Evolutionary conservation across 1,140 invertebrate genomes (phyloP), one percentile per base, ranked within the genome.

Genomic region (Dermatophagoides farinae): DNA sequence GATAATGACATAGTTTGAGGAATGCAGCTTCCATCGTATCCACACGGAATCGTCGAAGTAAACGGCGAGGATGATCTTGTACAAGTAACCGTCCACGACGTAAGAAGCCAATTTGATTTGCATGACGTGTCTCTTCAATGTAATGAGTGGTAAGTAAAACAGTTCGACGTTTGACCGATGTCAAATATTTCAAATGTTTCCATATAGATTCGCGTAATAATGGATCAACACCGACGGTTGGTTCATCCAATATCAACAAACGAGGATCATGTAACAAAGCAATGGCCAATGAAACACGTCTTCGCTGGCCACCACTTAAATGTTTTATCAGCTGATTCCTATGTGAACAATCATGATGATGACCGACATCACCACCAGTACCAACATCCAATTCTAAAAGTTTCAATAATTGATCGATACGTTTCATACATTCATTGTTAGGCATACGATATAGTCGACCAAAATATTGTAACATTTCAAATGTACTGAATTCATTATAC

Each of bases 381-480:
- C 18, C n/a, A 47, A 1, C 46, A 20, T 87, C 86, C 64, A 92
- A 73, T 71, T 89, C 84, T 5, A 92, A 75, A 70, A 96, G 91
- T 68, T 87, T 82, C 1, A 93, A 71, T 2, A 97, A 75, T 73
- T 95, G 95, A 60, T 83, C 78, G 62, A 88, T 78, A 65, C 88
- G 79, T 62, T 86, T 81, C n/a, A 46, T 18, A 38, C 67, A 44
- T 11, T 44, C 11, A 0, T 40, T 39, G 1, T n/a, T 18, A 6
- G 41, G 76, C 87, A 96, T 90, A 58, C 86, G 84, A 69, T 90
- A 88, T 66, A 96, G 85, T 79, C 86, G 86, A n/a, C 90, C 90
- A 71, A 95, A 96, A 70, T 92, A 96, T 75, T 85, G 80, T 80
- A 96, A 83, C 0, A 88, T 95, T 70, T 97, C 91, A 60, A 80